Conservation (phyloP, 2,113 vertebrate species). For the Cercocebus atys region DNA sequence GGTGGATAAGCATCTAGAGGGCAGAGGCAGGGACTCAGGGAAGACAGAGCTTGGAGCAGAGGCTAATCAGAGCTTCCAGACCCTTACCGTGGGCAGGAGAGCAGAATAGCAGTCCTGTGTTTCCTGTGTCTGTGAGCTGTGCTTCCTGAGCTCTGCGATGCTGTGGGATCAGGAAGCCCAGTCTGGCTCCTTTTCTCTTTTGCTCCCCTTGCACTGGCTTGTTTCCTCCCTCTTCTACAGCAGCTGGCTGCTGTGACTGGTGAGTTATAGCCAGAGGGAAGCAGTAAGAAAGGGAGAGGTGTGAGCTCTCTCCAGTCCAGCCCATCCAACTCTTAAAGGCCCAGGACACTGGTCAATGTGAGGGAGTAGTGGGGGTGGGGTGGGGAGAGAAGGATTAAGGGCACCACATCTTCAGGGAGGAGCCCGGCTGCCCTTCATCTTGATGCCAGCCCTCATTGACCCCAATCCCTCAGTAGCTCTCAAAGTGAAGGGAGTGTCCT, state of each 20-base stretch:
- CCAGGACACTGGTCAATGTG: conserved; percentile 63
- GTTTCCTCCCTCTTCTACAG: conserved; percentile 30
- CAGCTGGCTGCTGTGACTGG: conserved; percentile 37
- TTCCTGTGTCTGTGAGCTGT: neutral
- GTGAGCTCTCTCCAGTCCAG: conserved; percentile 47
- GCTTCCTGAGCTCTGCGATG: neutral
- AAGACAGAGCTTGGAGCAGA: neutral
- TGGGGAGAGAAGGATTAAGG: conserved; percentile 45
- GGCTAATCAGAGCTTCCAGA: neutral
- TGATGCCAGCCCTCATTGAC: conserved; percentile 26
- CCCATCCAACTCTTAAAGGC: conserved; percentile 75
- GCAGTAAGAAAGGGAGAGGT: conserved; percentile 49
- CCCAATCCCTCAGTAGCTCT: conserved; percentile 1
- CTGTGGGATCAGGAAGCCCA: neutral
- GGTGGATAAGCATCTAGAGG: neutral
- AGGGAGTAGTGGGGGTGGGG: conserved; percentile 19
- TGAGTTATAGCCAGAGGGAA: conserved; percentile 42
- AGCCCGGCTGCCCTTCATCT: conserved; percentile 11
- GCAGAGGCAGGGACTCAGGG: neutral
- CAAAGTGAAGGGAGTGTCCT: conserved; percentile 44
- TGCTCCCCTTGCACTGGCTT: neutral
- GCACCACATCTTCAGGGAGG: conserved; percentile 21
- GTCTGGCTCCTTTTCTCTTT: neutral
- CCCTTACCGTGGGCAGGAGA: conserved; percentile 60
- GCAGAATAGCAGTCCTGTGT: neutral